Percentiles rank a stretch among this genome's conserved stretches.
phyloP scores from a whole-genome alignment of 2,888 invertebrate species.

The Pachydiplax longipennis region DNA sequence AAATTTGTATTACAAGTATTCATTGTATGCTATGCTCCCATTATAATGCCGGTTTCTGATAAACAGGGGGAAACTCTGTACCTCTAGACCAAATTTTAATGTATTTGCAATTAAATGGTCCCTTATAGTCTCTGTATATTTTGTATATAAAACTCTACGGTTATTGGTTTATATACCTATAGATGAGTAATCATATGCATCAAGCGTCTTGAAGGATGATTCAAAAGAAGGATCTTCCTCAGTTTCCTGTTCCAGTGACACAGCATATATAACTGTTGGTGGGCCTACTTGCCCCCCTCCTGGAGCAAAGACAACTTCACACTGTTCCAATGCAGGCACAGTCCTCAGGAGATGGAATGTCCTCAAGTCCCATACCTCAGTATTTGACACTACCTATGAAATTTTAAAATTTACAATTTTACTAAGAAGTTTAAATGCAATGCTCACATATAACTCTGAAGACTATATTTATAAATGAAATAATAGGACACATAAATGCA shows the following conservation, averaged over 20 bases:
- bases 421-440: not conserved
- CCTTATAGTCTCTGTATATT: too few species aligned
- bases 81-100: too few species aligned
- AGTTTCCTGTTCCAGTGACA: constrained; percentile 76
- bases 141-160: too few species aligned
- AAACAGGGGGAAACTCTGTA: too few species aligned
- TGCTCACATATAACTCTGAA: too few species aligned
- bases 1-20: too few species aligned
- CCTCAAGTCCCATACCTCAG: constrained; percentile 97
- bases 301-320: constrained; percentile 87
- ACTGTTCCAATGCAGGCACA: constrained; percentile 92
- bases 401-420: constrained; percentile 47
- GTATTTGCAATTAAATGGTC: too few species aligned
- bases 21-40: too few species aligned
- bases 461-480: too few species aligned
- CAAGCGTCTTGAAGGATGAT: constrained; percentile 93
- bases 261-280: constrained; percentile 80
- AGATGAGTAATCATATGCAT: constrained; percentile 91
- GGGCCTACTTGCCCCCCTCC: constrained; percentile 66
- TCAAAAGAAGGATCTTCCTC: constrained; percentile 77
- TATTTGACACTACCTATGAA: constrained; percentile 87
- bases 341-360: constrained; percentile 94
- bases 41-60: too few species aligned
- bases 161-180: constrained; percentile 64
- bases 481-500: too few species aligned